A percentile compares a stretch with the other conserved stretches of the same genome.
Conservation (phyloP, 2,113 vertebrate genomes). For the Leucopsar rothschildi region DNA sequence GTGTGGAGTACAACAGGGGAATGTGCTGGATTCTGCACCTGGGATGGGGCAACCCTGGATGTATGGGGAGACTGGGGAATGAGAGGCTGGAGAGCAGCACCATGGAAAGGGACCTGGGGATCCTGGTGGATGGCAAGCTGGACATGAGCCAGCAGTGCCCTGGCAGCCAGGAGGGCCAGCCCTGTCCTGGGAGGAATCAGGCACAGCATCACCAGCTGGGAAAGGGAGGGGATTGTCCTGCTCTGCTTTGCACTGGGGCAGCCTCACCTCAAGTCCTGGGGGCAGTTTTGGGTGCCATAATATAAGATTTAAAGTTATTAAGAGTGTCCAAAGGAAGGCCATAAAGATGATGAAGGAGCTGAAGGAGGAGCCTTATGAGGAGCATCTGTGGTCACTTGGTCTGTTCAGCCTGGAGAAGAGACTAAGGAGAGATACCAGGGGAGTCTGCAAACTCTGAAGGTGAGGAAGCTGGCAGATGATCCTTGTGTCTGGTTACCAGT, state of each 20-base stretch:
- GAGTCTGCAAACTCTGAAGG: not conserved
- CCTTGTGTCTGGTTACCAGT: no score
- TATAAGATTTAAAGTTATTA: not conserved
- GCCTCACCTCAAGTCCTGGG: fast-evolving
- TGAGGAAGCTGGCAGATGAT: no score
- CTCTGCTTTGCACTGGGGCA: fast-evolving
- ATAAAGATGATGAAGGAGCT: not conserved
- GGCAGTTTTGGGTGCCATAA: not conserved
- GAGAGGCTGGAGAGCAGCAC: not conserved
- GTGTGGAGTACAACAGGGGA: not conserved
- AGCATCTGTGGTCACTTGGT: not conserved
- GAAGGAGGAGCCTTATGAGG: not conserved
- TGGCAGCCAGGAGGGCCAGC: not conserved
- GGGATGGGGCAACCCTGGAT: not conserved
- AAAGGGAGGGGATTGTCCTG: fast-evolving
- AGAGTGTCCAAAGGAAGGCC: not conserved
- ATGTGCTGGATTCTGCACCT: not conserved
- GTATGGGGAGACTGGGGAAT: fast-evolving
- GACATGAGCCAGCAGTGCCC: not conserved
- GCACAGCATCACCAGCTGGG: fast-evolving
- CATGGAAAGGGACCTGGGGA: fast-evolving
- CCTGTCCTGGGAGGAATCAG: not conserved
- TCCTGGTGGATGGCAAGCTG: fast-evolving
- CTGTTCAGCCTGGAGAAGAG: not conserved
- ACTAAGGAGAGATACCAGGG: not conserved